These are phyloP conservation scores for Megaleporinus macrocephalus DNA, from an alignment of 2,113 vertebrate species.

Conservation along the genomic window DNA sequence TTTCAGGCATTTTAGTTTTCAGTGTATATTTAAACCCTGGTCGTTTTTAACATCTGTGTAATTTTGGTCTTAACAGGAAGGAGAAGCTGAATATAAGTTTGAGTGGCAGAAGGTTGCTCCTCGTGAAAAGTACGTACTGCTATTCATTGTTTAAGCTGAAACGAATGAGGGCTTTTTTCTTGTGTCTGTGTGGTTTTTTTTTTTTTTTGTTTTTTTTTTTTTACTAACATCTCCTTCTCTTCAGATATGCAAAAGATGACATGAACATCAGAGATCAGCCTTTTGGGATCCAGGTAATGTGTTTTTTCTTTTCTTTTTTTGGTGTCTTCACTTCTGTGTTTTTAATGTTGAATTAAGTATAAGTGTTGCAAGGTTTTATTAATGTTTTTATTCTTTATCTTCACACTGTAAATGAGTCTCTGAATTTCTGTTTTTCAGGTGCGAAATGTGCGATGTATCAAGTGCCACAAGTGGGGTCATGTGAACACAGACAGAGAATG, in stretches of 20 bases:
- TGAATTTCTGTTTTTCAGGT: conserved; percentile 76
- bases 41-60: not conserved
- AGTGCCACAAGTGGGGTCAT: conserved; percentile 99
- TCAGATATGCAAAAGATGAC: conserved; percentile 97
- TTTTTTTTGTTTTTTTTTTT: conserved; percentile 4
- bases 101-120: conserved; percentile 98
- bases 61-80: conserved; percentile 80
- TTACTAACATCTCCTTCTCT: conserved; percentile 31
- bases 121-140: conserved; percentile 89
- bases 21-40: no score
- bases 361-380: not conserved
- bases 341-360: no score
- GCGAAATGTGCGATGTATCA: conserved; percentile 98
- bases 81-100: conserved; percentile 96
- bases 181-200: not conserved
- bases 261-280: conserved; percentile 99
- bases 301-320: not conserved
- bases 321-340: not conserved
- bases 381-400: not conserved
- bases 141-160: not conserved
- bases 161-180: not conserved
- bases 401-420: not conserved
- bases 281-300: conserved; percentile 95
- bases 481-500: conserved; percentile 98
- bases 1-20: not conserved